Conservation (phyloP, 1,140 invertebrate species). For the Limonius californicus region DNA sequence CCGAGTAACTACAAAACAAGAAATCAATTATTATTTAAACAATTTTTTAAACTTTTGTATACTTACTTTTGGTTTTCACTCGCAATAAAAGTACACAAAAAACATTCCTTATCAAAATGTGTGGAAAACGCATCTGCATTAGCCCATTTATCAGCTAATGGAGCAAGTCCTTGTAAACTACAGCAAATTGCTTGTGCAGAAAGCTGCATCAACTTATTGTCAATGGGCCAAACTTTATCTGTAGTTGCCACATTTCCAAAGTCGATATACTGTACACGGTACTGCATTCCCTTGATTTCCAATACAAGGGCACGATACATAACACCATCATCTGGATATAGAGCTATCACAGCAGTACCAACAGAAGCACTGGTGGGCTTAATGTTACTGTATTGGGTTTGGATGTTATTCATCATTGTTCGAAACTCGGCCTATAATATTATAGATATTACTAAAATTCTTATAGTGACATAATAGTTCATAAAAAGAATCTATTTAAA, state of each 20-base stretch:
- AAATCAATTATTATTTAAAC: too few relatives aligned
- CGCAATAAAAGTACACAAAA: slow-evolving; percentile 43
- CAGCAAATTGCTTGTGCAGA: slow-evolving; percentile 68
- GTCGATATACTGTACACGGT: slow-evolving; percentile 67
- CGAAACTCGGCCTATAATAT: slow-evolving; percentile 54
- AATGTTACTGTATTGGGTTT: slow-evolving; percentile 56
- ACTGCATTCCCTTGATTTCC: slow-evolving; percentile 52
- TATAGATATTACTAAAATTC: too few relatives aligned
- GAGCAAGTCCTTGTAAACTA: slow-evolving; percentile 55
- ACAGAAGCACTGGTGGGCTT: slow-evolving; percentile 49
- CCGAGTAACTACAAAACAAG: slow-evolving; percentile 42
- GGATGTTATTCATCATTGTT: slow-evolving; percentile 65
- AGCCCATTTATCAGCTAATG: slow-evolving; percentile 51
- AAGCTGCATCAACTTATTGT: slow-evolving; percentile 60
- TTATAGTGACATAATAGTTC: too few relatives aligned
- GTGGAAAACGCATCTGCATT: slow-evolving; percentile 51
- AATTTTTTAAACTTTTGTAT: too few relatives aligned
- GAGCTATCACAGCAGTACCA: slow-evolving; percentile 61
- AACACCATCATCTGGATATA: slow-evolving; percentile 63
- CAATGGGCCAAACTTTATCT: slow-evolving; percentile 63
- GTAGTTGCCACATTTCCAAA: slow-evolving; percentile 67
- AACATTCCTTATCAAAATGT: slow-evolving; percentile 57
- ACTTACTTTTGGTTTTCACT: not conserved
- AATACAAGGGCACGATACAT: slow-evolving; percentile 64
- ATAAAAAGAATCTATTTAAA: too few relatives aligned